Evolutionary conservation across 2,113 vertebrate genomes (phyloP), one percentile per base, ranked within the genome.

Genomic region (Meleagris gallopavo): DNA sequence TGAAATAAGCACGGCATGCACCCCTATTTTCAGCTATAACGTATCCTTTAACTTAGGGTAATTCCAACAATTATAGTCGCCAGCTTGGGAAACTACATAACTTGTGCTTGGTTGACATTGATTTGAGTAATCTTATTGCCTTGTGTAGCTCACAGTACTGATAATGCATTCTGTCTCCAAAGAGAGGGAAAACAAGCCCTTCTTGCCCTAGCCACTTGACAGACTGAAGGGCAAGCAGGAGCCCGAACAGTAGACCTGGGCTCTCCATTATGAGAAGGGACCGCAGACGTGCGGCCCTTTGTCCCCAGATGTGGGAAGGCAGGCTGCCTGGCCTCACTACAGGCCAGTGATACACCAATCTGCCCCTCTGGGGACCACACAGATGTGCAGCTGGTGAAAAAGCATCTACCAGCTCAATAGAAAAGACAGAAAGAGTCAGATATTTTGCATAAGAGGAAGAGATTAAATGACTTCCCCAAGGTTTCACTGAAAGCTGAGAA

Each of bases 401-500:
- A 61, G 55, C 78, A 79, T 30, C 48, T 61, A 74, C 74, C n/a
- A 6, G 15, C 21, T 86, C 62, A 54, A 72, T 2, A 30, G n/a
- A n/a, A 93, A 87, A 90, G 52, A 75, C 32, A 55, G 41, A 57
- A 71, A 19, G 36, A 78, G 27, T 57, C 34, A 3, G 5, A 73
- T 29, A 71, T 82, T 89, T 89, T 82, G 36, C 2, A 0, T 54
- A 88, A 92, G 52, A 93, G 77, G 94, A 96, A 95, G 83, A 88
- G 32, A 75, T 74, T 1, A 5, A 92, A 87, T 73, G 57, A 95
- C 66, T 94, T 95, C 66, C 71, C n/a, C 70, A 66, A 65, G 80
- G 70, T 87, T 93, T 93, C 83, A 82, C 92, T 85, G 77, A 84
- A 84, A 87, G 77, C 74, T 84, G 73, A 62, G 29, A 78, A 65